These are phyloP conservation scores for Nematolebias whitei DNA, from an alignment of 2,113 vertebrate species.

Conservation along the genomic window DNA sequence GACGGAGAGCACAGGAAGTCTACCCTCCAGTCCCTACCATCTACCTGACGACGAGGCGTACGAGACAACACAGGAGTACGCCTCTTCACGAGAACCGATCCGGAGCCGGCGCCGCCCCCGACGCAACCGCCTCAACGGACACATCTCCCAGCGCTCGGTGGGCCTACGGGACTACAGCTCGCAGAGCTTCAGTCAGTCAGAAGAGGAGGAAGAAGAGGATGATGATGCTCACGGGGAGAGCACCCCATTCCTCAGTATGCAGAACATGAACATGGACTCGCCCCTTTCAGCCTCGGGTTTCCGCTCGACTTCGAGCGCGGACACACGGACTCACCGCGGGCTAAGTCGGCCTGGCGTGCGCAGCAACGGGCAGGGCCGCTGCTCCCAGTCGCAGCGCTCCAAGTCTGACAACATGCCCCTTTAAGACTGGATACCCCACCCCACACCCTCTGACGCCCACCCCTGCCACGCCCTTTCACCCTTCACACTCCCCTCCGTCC, in stretches of 20 bases:
- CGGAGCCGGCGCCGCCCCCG: conserved; percentile 84
- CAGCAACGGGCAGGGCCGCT: conserved; percentile 85
- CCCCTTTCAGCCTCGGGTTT: conserved; percentile 80
- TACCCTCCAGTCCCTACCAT: conserved; percentile 94
- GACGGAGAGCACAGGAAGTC: conserved; percentile 91
- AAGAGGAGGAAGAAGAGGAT: conserved; percentile 87
- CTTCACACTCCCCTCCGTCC: conserved; percentile 61
- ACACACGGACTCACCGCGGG: conserved; percentile 91
- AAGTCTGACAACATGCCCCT: conserved; percentile 89
- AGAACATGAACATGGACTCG: conserved; percentile 84
- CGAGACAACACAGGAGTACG: conserved; percentile 96
- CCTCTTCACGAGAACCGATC: conserved; percentile 86
- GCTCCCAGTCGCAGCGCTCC: conserved; percentile 80
- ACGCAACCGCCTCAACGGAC: conserved; percentile 92
- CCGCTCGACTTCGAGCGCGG: conserved; percentile 80
- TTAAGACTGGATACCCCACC: conserved; percentile 79
- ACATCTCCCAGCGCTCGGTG: conserved; percentile 86
- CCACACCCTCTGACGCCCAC: conserved; percentile 23
- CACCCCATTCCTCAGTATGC: conserved; percentile 95
- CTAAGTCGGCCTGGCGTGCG: conserved; percentile 83
- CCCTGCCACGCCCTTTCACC: conserved; percentile 40
- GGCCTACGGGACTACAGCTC: conserved; percentile 91
- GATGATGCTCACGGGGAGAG: conserved; percentile 86
- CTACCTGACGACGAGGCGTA: conserved; percentile 95
- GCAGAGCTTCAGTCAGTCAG: conserved; percentile 90